These are phyloP conservation scores for Amphipoea lucens DNA, from an alignment of 2,888 invertebrate species.

Conservation along the genomic window DNA sequence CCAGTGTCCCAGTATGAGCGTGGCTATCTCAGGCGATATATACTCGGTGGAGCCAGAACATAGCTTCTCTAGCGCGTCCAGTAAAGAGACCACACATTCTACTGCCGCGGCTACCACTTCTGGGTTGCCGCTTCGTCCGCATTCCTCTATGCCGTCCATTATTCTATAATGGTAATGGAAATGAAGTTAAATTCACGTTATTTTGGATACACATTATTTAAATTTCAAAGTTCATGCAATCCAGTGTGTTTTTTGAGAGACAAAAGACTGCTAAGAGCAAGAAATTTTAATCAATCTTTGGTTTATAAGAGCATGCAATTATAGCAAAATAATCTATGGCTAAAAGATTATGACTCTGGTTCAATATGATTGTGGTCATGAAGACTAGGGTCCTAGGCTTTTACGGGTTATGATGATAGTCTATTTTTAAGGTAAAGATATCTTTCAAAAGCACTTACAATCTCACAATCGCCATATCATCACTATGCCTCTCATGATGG, in stretches of 20 bases:
- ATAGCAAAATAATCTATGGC: background rate
- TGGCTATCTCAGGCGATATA: constrained; percentile 75
- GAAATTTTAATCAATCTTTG: background rate
- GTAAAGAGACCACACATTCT: constrained; percentile 95
- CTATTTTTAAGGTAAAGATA: background rate
- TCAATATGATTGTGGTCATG: background rate
- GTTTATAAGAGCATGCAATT: background rate
- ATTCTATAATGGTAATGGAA: constrained; percentile 88
- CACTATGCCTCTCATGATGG: constrained; percentile 85
- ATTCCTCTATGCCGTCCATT: constrained; percentile 98
- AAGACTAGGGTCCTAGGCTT: background rate
- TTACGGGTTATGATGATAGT: background rate
- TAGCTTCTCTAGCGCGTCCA: constrained; percentile 95
- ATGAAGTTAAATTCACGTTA: background rate
- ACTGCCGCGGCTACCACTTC: constrained; percentile 94
- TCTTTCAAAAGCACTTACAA: constrained; percentile 47
- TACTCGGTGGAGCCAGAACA: constrained; percentile 92
- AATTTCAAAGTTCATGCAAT: background rate
- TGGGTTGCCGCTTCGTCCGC: constrained; percentile 95
- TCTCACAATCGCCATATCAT: constrained; percentile 66
- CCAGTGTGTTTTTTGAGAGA: background rate
- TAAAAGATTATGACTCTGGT: background rate
- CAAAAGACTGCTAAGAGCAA: background rate
- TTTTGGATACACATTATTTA: background rate
- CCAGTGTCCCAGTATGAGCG: constrained; percentile 92